Conservation (phyloP, 2,888 invertebrate species). For the Rugalucina vietnamica region DNA sequence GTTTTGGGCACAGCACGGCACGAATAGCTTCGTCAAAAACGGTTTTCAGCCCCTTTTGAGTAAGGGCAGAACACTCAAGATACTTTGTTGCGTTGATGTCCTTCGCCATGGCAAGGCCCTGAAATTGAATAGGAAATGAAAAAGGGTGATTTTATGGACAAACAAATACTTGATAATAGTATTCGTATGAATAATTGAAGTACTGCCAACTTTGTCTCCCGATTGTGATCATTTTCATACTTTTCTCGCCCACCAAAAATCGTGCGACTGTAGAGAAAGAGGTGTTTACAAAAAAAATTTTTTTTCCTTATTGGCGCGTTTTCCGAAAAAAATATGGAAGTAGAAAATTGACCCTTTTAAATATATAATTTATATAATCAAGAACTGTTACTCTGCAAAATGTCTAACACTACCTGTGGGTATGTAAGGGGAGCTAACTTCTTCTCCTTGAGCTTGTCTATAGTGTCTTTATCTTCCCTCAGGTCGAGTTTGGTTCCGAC, state of each 20-base stretch:
- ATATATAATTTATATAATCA: neutral
- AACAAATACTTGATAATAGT: no score
- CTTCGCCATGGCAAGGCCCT: conserved; percentile 89
- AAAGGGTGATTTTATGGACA: neutral
- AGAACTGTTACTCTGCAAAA: neutral
- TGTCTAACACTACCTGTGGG: conserved; percentile 87
- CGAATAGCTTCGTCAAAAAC: conserved; percentile 99
- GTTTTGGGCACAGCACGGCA: conserved; percentile 96
- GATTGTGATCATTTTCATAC: no score
- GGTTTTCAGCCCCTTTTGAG: conserved; percentile 99
- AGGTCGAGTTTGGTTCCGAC: conserved; percentile 98
- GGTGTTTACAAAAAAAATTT: no score
- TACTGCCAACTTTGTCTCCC: no score
- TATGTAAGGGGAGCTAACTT: conserved; percentile 98
- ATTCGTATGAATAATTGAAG: no score
- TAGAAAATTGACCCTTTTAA: no score
- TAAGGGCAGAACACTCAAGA: conserved; percentile 98
- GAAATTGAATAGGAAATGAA: neutral
- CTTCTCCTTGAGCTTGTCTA: conserved; percentile 97
- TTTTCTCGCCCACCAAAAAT: no score
- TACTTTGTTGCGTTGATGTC: conserved; percentile 92
- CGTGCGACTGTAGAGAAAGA: no score
- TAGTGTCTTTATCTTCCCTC: conserved; percentile 97
- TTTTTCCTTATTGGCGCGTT: no score
- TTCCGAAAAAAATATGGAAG: no score